Evolutionary conservation across 2,113 vertebrate genomes (phyloP).

Genomic region (Aspiorhynchus laticeps): DNA sequence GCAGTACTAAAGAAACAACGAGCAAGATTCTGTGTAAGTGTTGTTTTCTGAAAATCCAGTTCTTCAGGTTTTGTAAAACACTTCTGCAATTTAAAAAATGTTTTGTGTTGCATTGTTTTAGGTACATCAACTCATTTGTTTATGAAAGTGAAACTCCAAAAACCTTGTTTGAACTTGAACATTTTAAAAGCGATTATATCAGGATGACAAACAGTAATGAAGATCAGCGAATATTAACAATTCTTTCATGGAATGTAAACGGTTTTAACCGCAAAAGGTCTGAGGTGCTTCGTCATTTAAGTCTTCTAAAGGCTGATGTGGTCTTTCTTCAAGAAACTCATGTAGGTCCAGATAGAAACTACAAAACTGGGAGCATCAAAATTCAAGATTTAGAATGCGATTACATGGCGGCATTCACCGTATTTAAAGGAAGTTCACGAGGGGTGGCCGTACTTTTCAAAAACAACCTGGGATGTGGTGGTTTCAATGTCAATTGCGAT

Average conservation of each 20-base stretch:
- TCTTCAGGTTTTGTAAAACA: neutral
- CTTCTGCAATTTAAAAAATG: neutral
- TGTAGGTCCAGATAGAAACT: constrained; percentile 34
- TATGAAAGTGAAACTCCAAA: neutral
- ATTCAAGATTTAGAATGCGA: constrained; percentile 17
- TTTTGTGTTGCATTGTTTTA: constrained; percentile 2
- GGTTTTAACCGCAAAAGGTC: constrained; percentile 43
- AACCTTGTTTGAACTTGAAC: neutral
- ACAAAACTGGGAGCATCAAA: constrained; percentile 30
- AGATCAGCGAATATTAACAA: constrained; percentile 14
- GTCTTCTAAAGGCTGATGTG: constrained; percentile 40
- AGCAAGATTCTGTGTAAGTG: neutral
- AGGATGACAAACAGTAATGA: neutral
- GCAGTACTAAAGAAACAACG: neutral
- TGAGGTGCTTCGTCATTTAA: constrained; percentile 35
- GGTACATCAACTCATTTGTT: neutral
- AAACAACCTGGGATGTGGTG: constrained; percentile 38
- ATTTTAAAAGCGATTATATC: neutral
- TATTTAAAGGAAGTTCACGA: constrained; percentile 44
- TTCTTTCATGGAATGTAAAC: constrained; percentile 54
- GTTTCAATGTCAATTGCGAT: constrained; percentile 36
- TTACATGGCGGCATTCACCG: constrained; percentile 38
- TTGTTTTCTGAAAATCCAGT: neutral
- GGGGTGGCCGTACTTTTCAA: constrained; percentile 52
- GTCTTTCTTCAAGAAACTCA: constrained; percentile 57